Conservation (phyloP, 2,797 vertebrate genomes). For the Coendou prehensilis region DNA sequence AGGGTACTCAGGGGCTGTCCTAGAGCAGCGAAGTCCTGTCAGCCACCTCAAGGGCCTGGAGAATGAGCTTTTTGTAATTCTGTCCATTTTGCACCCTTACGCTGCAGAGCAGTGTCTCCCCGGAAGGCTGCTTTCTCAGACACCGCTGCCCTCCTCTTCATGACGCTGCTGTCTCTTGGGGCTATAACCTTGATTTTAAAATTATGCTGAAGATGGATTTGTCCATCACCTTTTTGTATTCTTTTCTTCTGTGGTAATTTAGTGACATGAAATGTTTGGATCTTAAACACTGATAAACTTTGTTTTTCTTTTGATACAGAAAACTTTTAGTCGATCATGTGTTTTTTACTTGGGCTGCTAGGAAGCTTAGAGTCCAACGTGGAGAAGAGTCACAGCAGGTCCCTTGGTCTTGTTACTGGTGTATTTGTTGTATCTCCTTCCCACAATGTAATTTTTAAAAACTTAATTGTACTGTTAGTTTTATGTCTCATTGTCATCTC, state of each 20-base stretch:
- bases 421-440: not conserved
- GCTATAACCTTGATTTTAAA: not conserved
- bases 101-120: not conserved
- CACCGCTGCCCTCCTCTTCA: not conserved
- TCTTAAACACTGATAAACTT: constrained; percentile 11
- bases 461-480: not conserved
- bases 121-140: not conserved
- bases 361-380: not conserved
- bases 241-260: not conserved
- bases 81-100: not conserved
- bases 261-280: constrained; percentile 8
- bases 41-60: not conserved
- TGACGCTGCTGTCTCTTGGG: not conserved
- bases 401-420: not conserved
- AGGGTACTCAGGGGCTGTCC: not conserved
- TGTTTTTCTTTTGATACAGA: constrained; percentile 7
- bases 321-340: not conserved
- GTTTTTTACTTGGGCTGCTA: constrained; percentile 1
- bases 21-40: not conserved
- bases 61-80: not conserved
- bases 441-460: not conserved
- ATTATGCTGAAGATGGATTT: not conserved
- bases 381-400: not conserved
- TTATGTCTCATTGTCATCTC: not conserved
- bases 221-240: not conserved